Percentiles rank a stretch among this genome's conserved stretches.
Conservation (phyloP, 1,140 invertebrate species). For the Aphis craccivora region DNA sequence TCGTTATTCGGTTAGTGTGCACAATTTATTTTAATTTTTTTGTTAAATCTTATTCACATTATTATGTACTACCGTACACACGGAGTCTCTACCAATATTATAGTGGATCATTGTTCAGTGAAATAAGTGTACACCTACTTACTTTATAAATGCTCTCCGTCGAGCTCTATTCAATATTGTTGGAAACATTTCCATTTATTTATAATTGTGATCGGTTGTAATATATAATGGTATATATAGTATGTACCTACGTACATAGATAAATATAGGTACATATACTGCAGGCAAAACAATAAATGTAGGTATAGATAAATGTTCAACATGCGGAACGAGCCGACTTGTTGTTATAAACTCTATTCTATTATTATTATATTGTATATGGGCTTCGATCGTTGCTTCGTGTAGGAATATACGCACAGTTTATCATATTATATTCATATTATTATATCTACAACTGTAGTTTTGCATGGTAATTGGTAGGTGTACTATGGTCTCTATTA, state of each 20-base stretch:
- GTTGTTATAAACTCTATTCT: neutral
- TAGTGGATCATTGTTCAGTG: neutral
- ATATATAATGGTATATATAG: neutral
- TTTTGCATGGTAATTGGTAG: too few relatives aligned
- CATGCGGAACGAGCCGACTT: neutral
- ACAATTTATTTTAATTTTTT: neutral
- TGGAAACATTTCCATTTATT: neutral
- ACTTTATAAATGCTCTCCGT: neutral
- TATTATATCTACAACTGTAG: neutral
- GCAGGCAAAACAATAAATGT: neutral
- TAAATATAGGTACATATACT: neutral
- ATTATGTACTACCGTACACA: neutral
- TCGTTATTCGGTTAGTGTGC: conserved; percentile 74
- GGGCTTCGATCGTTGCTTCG: neutral
- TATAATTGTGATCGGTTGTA: neutral
- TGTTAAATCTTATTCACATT: neutral
- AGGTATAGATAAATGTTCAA: neutral
- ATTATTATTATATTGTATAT: neutral
- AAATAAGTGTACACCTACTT: neutral
- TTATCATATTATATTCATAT: neutral
- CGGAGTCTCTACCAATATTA: neutral
- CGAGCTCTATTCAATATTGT: neutral
- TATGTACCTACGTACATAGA: neutral
- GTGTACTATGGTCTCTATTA: neutral
- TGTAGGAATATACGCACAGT: neutral